Base-by-base conservation (phyloP, 1,140 invertebrate genomes). In the Ericerus pela region DNA sequence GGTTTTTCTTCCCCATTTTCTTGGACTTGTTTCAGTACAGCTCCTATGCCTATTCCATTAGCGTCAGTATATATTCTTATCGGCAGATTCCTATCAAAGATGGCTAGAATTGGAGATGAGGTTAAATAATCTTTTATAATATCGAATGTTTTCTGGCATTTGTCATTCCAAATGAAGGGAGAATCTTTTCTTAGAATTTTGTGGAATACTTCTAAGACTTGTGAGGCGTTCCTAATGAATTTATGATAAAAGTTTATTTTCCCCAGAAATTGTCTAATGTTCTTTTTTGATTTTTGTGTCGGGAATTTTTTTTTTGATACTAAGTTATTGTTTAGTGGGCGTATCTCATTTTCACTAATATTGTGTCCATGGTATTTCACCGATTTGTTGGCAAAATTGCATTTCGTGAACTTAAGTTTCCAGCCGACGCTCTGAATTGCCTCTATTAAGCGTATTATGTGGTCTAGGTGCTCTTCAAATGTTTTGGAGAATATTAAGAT, bases 61-160 rank as follows among this genome's bases (percentile, higher is more conserved):
- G 67, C 67, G 60, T 69, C 66, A 53, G 66, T 68, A 29, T 67
- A 65, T 11, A 68, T 67, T 2, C 62, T 20, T 5, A 67, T 68
- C 36, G 65, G 64, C 24, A 67, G 58, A 22, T 66, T 57, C 41
- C 37, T 41, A 57, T 67, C 60, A 68, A 68, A 47, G n/a, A n/a
- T n/a, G n/a, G n/a, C n/a, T n/a, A n/a, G n/a, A n/a, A n/a, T n/a
- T n/a, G n/a, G n/a, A n/a, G n/a, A n/a, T n/a, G n/a, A n/a, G n/a
- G n/a, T n/a, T n/a, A n/a, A n/a, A n/a, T n/a, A n/a, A n/a, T n/a
- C n/a, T n/a, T n/a, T n/a, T n/a, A n/a, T n/a, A n/a, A n/a, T n/a
- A n/a, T n/a, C n/a, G n/a, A n/a, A n/a, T n/a, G n/a, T n/a, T n/a
- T n/a, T n/a, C n/a, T n/a, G n/a, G n/a, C n/a, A n/a, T n/a, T n/a